Evolutionary conservation across 1,140 invertebrate genomes (phyloP).

Genomic region (Diorhabda carinulata): DNA sequence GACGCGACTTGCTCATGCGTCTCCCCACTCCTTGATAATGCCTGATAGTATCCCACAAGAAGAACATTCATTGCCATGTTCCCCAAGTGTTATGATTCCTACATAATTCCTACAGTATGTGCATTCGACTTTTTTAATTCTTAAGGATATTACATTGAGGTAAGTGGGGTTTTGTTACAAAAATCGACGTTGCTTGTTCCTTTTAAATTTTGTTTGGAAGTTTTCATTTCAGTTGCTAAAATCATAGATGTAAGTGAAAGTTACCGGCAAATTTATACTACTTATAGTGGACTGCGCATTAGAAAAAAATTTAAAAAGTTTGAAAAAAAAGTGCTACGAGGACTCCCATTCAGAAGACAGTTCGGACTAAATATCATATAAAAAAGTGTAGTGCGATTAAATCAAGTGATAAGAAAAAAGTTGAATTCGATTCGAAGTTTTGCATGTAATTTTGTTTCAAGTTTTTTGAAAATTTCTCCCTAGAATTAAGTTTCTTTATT

Average conservation of each 20-base stretch:
- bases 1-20: constrained; percentile 47
- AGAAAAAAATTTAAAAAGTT: constrained; percentile 6
- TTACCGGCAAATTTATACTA: constrained; percentile 4
- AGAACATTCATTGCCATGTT: constrained; percentile 49
- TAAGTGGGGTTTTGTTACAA: constrained; percentile 26
- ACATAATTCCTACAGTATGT: constrained; percentile 33
- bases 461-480: too few species aligned
- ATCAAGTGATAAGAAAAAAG: neutral
- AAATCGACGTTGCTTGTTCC: constrained; percentile 7
- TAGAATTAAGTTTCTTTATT: too few species aligned
- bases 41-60: constrained; percentile 49
- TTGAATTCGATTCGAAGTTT: neutral
- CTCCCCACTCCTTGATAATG: constrained; percentile 48
- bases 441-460: neutral
- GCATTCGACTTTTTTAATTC: constrained; percentile 45
- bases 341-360: neutral
- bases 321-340: neutral
- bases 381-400: neutral
- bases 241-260: constrained; percentile 8
- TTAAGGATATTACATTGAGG: constrained; percentile 38
- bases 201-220: constrained; percentile 8
- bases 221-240: constrained; percentile 11
- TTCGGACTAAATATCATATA: neutral
- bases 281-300: neutral
- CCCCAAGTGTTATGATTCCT: constrained; percentile 49